These are phyloP conservation scores for Cenopis cana DNA, from an alignment of 2,888 invertebrate genomes.

Conservation along the genomic window DNA sequence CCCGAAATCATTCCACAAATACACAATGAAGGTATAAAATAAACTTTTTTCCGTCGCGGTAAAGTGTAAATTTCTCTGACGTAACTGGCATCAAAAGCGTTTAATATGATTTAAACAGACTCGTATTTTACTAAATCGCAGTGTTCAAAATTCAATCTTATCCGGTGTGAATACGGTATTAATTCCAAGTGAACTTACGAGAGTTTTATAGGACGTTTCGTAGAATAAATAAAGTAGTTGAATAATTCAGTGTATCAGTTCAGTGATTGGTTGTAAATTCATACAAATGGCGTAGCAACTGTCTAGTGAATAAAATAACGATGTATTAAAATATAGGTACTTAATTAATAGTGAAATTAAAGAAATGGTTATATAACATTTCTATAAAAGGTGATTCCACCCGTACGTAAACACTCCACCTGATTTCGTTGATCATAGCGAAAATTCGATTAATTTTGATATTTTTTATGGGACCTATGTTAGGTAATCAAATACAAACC, in stretches of 20 bases:
- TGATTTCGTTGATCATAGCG: too few species aligned
- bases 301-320: background rate
- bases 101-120: background rate
- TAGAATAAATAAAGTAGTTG: background rate
- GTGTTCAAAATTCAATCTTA: background rate
- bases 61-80: background rate
- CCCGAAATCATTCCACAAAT: background rate
- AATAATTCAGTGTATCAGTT: background rate
- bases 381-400: too few species aligned
- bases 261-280: slow-evolving; percentile 1
- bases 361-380: too few species aligned
- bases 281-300: background rate
- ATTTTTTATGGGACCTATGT: too few species aligned
- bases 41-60: background rate
- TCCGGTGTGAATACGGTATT: too few species aligned
- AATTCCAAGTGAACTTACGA: background rate
- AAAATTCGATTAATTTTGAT: too few species aligned
- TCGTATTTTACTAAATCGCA: background rate
- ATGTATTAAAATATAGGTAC: too few species aligned
- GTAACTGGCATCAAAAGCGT: background rate
- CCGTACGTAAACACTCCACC: too few species aligned
- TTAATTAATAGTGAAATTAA: too few species aligned
- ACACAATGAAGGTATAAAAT: background rate
- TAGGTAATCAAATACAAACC: too few species aligned
- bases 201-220: background rate